These are phyloP conservation scores for Megastigmus dorsalis DNA, from an alignment of 2,888 invertebrate genomes.

Conservation along the genomic window DNA sequence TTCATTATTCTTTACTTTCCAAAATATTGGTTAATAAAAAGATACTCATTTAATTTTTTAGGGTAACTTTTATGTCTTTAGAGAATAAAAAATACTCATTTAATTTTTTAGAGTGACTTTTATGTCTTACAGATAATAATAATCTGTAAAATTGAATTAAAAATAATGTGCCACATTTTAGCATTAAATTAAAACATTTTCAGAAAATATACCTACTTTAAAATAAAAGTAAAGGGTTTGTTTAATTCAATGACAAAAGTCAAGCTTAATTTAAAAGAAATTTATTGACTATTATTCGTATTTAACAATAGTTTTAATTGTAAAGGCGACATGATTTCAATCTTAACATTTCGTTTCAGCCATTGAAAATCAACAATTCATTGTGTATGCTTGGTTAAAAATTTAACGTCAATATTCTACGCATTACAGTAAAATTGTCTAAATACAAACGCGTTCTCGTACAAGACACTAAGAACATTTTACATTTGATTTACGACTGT, in stretches of 20 bases:
- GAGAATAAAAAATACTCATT: no score
- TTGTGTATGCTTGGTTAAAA: conserved; percentile 36
- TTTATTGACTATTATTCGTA: conserved; percentile 47
- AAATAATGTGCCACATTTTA: no score
- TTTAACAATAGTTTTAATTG: conserved; percentile 42
- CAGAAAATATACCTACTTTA: no score
- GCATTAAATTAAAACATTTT: no score
- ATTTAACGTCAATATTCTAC: conserved; percentile 39
- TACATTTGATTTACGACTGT: conserved; percentile 43
- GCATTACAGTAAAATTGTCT: conserved; percentile 38
- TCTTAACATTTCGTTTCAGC: conserved; percentile 29
- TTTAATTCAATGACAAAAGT: neutral
- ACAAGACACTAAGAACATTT: conserved; percentile 39
- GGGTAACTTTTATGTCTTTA: no score
- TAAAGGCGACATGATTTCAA: conserved; percentile 46
- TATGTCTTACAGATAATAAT: no score
- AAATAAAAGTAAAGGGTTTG: neutral
- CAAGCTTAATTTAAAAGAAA: conserved; percentile 30
- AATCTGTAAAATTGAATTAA: no score
- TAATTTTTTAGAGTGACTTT: no score
- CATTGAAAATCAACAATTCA: conserved; percentile 41
- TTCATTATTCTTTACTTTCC: no score
- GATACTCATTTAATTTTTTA: no score
- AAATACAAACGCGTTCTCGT: conserved; percentile 36
- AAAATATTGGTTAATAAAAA: no score